Evolutionary conservation across 2,113 vertebrate genomes (phyloP).

Genomic region (Gracilinanus agilis): DNA sequence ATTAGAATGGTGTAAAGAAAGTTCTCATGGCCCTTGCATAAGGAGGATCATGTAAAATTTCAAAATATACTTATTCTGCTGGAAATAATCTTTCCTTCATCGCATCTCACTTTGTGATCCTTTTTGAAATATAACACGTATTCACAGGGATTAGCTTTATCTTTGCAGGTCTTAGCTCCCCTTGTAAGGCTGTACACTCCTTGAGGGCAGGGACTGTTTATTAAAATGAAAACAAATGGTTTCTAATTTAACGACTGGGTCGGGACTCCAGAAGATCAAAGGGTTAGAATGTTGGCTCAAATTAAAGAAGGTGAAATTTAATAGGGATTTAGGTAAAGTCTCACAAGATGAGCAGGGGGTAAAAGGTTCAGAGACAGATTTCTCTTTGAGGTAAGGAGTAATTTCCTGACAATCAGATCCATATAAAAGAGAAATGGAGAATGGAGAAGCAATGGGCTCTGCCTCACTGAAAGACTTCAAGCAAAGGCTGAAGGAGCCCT

Average conservation of each 20-base stretch:
- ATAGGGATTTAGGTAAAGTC: background rate
- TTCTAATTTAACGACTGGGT: background rate
- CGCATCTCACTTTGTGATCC: background rate
- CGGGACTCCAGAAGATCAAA: constrained; percentile 1
- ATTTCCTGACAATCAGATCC: background rate
- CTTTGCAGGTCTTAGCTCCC: background rate
- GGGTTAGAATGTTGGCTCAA: background rate
- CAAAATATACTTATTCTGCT: background rate
- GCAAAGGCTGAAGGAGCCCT: background rate
- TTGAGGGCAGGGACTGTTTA: background rate
- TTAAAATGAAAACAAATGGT: background rate
- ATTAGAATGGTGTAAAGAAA: background rate
- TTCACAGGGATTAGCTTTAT: background rate
- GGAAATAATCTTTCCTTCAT: background rate
- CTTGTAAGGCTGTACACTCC: background rate
- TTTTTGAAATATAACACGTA: background rate
- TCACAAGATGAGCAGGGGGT: background rate
- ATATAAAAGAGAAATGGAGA: background rate
- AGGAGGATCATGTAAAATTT: background rate
- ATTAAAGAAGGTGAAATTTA: background rate
- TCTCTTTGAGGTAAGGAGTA: background rate
- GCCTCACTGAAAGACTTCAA: background rate
- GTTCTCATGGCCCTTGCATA: background rate
- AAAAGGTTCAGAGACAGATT: background rate
- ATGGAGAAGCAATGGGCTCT: background rate